These are phyloP conservation scores for Sparidentex hasta DNA, from an alignment of 2,797 vertebrate species.

Conservation along the genomic window DNA sequence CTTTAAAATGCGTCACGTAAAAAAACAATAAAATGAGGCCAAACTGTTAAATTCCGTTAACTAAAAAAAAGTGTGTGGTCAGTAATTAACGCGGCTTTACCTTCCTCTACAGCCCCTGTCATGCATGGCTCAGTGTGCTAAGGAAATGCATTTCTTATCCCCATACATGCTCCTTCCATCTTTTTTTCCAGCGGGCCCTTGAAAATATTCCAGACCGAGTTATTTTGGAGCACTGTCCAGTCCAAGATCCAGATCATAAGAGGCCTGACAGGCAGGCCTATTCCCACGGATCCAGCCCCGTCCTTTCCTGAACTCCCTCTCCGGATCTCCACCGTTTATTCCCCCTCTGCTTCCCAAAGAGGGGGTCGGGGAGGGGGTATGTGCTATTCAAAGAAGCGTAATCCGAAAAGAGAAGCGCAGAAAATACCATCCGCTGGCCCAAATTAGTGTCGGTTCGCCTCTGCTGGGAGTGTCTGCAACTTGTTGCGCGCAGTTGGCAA, in stretches of 20 bases:
- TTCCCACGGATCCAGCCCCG: slow-evolving; percentile 87
- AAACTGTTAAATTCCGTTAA: slow-evolving; percentile 28
- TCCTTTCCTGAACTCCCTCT: slow-evolving; percentile 88
- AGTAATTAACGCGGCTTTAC: slow-evolving; percentile 51
- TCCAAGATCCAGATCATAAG: slow-evolving; percentile 66
- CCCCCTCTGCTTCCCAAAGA: slow-evolving; percentile 72
- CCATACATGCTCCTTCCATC: slow-evolving; percentile 52
- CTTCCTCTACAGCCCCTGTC: slow-evolving; percentile 58
- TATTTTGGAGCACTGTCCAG: slow-evolving; percentile 64
- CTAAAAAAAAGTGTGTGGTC: slow-evolving; percentile 29
- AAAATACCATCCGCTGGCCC: slow-evolving; percentile 65
- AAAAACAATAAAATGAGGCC: slow-evolving; percentile 9
- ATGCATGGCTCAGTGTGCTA: slow-evolving; percentile 43
- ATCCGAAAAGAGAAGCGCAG: slow-evolving; percentile 62
- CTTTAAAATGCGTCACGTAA: not conserved
- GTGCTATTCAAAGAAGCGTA: slow-evolving; percentile 61
- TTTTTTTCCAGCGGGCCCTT: slow-evolving; percentile 37
- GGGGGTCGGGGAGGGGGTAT: slow-evolving; percentile 61
- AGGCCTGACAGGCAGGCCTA: slow-evolving; percentile 84
- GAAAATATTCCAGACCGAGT: slow-evolving; percentile 55
- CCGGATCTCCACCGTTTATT: slow-evolving; percentile 80
- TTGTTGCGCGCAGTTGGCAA: slow-evolving; percentile 84
- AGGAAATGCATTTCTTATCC: slow-evolving; percentile 37
- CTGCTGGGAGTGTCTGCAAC: slow-evolving; percentile 81
- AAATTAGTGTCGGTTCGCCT: slow-evolving; percentile 60